Percentiles rank a stretch among this genome's conserved stretches.
These are phyloP conservation scores for Pristis pectinata DNA, from an alignment of 2,797 vertebrate genomes.

Conservation along the genomic window DNA sequence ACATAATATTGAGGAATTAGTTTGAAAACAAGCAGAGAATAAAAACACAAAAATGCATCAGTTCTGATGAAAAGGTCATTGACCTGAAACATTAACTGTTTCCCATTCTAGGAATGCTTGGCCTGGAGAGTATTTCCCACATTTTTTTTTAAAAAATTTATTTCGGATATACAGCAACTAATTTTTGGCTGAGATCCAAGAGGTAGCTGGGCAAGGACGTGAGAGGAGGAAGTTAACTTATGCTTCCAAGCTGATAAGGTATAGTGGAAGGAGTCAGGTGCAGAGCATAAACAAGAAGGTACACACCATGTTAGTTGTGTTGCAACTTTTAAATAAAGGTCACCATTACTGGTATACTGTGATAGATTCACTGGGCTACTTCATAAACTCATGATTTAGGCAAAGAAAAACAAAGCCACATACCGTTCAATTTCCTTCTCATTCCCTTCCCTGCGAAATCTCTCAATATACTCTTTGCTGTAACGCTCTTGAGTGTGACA, in stretches of 20 bases:
- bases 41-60: no score
- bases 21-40: neutral
- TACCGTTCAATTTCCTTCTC: slow-evolving; percentile 87
- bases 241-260: neutral
- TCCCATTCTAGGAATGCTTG: no score
- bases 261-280: neutral
- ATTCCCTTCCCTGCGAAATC: slow-evolving; percentile 66
- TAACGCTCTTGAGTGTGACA: slow-evolving; percentile 84
- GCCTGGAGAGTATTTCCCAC: no score
- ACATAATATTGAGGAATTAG: neutral
- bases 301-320: neutral
- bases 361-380: neutral
- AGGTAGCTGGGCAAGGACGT: neutral
- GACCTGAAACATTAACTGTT: no score
- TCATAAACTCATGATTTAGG: neutral
- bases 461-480: slow-evolving; percentile 80
- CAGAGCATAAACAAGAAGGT: no score
- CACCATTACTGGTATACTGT: neutral
- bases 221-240: neutral
- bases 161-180: no score
- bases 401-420: slow-evolving; percentile 31
- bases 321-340: neutral
- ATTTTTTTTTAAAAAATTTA: no score
- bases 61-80: no score
- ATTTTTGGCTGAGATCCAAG: no score